Percentiles rank a stretch among this genome's conserved stretches.
phyloP scores from a whole-genome alignment of 2,888 invertebrate genomes.

The Ophion slaviceki region DNA sequence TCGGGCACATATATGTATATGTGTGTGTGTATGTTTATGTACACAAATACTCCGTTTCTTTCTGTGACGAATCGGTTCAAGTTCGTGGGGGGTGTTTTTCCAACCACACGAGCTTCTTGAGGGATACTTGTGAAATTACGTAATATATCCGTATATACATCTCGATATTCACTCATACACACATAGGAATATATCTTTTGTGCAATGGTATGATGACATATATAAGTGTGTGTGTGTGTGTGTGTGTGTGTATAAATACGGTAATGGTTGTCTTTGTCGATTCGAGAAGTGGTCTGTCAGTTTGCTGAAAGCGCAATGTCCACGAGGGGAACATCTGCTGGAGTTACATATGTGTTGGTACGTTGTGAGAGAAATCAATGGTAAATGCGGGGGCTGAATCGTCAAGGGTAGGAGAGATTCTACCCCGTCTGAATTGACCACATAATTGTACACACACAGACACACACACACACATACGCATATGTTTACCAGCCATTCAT shows the following conservation, averaged over 20 bases:
- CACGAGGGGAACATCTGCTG: conserved; percentile 56
- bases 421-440: conserved; percentile 26
- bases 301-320: conserved; percentile 33
- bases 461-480: no score
- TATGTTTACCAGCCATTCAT: background rate
- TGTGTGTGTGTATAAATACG: conserved; percentile 11
- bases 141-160: background rate
- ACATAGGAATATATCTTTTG: background rate
- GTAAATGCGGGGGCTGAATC: conserved; percentile 45
- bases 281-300: conserved; percentile 46
- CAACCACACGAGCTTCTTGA: conserved; percentile 23
- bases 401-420: conserved; percentile 13
- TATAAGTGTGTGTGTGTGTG: conserved; percentile 2
- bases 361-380: conserved; percentile 43
- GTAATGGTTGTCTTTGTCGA: conserved; percentile 47
- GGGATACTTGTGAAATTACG: conserved; percentile 27
- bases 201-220: background rate
- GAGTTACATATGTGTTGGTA: conserved; percentile 21
- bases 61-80: conserved; percentile 50
- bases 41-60: conserved; percentile 16
- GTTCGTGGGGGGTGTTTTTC: conserved; percentile 51
- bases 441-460: conserved; percentile 21
- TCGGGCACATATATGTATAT: conserved; percentile 27
- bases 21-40: background rate
- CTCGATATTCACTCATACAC: background rate